Conservation (phyloP, 2,113 vertebrate genomes). For the Beaufortia kweichowensis region DNA sequence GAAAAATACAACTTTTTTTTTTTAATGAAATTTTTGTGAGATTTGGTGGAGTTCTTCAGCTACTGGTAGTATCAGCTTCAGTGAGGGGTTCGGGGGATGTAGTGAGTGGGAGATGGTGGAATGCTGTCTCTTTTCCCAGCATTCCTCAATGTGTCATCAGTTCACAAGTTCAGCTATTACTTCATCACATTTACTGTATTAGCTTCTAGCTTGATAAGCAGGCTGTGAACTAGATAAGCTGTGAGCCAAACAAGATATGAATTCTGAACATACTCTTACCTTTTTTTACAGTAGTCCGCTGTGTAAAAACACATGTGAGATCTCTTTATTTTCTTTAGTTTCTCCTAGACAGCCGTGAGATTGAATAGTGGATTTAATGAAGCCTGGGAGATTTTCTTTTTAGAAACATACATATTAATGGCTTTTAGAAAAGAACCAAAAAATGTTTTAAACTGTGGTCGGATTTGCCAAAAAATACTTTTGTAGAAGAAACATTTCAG, state of each 20-base stretch:
- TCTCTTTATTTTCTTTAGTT: no score
- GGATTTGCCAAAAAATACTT: no score
- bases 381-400: no score
- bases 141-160: conserved; percentile 45
- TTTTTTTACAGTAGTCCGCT: not conserved
- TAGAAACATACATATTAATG: no score
- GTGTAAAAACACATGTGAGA: no score
- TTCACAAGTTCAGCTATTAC: conserved; percentile 45
- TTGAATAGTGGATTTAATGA: no score
- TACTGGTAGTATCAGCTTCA: conserved; percentile 27
- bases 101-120: conserved; percentile 43
- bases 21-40: no score
- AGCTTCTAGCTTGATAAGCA: conserved; percentile 10
- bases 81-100: conserved; percentile 39
- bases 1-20: not conserved
- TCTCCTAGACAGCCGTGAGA: no score
- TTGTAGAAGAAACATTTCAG: no score
- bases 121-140: conserved; percentile 34
- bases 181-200: conserved; percentile 20
- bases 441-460: no score
- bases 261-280: not conserved
- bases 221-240: not conserved
- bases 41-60: not conserved
- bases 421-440: no score
- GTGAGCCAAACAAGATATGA: not conserved